Evolutionary conservation across 2,113 vertebrate genomes (phyloP).

Genomic region (Guaruba guarouba): DNA sequence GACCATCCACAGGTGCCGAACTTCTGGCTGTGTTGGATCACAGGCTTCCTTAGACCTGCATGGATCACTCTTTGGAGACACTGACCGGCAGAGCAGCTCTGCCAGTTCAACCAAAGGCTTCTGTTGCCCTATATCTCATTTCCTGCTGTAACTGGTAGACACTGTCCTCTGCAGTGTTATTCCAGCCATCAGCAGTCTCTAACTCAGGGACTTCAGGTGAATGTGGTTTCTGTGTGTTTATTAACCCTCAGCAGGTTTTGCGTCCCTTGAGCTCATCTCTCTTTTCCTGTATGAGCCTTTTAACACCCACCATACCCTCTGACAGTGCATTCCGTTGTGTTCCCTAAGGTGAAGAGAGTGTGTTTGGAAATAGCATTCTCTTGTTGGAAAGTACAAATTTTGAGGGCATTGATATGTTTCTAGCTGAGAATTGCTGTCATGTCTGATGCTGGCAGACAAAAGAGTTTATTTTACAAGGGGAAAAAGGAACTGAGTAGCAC

Average conservation of each 20-base stretch:
- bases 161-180: rapidly evolving
- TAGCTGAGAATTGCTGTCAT: background rate
- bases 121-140: rapidly evolving
- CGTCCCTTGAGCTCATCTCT: background rate
- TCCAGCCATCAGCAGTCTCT: background rate
- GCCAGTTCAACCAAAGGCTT: background rate
- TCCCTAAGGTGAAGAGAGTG: background rate
- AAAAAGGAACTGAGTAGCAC: background rate
- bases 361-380: background rate
- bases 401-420: background rate
- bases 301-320: background rate
- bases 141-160: background rate
- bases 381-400: background rate
- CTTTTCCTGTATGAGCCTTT: background rate
- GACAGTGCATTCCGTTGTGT: background rate
- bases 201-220: background rate
- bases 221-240: background rate
- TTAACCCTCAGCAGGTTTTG: background rate
- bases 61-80: background rate
- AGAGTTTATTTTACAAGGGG: conserved; percentile 30
- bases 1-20: rapidly evolving
- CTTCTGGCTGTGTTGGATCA: rapidly evolving
- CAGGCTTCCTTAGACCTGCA: background rate
- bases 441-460: background rate
- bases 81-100: rapidly evolving